Percentiles rank a stretch among this genome's conserved stretches.
phyloP scores from a whole-genome alignment of 1,140 invertebrate genomes.

The Drosophila kohkoa region DNA sequence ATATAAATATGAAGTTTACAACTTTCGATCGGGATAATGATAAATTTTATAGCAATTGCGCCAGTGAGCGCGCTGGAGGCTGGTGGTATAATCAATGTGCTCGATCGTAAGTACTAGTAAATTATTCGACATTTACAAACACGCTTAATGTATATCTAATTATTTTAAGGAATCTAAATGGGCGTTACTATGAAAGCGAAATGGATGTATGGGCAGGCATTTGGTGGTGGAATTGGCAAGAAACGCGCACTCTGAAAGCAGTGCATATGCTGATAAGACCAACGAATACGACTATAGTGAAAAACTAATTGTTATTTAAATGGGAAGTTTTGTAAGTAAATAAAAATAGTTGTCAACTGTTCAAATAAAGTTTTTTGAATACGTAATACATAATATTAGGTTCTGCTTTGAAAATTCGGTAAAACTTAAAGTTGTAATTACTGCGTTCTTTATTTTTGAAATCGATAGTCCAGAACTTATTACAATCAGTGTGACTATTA shows the following conservation, averaged over 20 bases:
- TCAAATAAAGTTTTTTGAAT: no score
- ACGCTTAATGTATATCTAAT: not conserved
- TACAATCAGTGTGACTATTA: not conserved
- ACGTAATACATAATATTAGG: no score
- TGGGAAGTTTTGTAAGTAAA: not conserved
- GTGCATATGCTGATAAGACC: conserved; percentile 43
- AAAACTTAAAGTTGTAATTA: no score
- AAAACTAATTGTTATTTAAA: not conserved
- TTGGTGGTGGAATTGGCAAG: conserved; percentile 43
- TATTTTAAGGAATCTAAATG: conserved; percentile 36
- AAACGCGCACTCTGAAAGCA: conserved; percentile 11
- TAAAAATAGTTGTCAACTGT: no score
- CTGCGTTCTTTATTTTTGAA: not conserved
- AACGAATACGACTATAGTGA: conserved; percentile 2
- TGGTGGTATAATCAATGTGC: conserved; percentile 49
- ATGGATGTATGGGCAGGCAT: conserved; percentile 41
- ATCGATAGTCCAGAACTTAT: not conserved
- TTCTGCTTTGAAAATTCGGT: no score
- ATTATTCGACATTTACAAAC: not conserved
- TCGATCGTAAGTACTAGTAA: conserved; percentile 26
- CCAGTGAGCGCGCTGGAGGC: conserved; percentile 14
- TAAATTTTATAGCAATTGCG: conserved; percentile 28
- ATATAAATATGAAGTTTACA: conserved; percentile 38
- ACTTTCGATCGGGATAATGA: conserved; percentile 46
- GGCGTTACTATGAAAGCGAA: conserved; percentile 23